These are phyloP conservation scores for Amphipoea oculea DNA, from an alignment of 2,888 invertebrate species.

Conservation along the genomic window DNA sequence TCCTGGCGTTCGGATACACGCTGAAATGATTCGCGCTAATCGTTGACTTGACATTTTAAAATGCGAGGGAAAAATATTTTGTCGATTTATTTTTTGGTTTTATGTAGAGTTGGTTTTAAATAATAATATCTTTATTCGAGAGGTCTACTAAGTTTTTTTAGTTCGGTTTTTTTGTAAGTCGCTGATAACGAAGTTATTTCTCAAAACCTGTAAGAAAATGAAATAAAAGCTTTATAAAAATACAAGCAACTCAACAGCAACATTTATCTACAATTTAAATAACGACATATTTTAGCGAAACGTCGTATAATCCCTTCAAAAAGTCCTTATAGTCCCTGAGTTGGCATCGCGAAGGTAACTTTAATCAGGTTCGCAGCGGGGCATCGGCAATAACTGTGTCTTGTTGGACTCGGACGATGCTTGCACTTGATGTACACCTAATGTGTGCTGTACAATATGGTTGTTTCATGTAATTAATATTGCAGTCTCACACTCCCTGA, in stretches of 20 bases:
- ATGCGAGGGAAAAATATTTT: conserved; percentile 24
- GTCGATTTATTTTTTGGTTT: neutral
- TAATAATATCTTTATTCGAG: neutral
- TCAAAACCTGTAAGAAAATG: neutral
- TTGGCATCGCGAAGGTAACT: conserved; percentile 48
- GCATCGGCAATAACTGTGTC: conserved; percentile 54
- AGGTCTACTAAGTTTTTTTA: conserved; percentile 6
- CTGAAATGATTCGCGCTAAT: conserved; percentile 68
- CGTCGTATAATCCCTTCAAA: conserved; percentile 58
- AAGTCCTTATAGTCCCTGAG: conserved; percentile 52
- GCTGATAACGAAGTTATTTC: neutral
- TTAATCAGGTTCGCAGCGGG: conserved; percentile 61
- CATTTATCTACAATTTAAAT: conserved; percentile 40
- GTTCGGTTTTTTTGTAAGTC: neutral
- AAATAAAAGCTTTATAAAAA: neutral
- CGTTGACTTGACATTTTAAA: conserved; percentile 72
- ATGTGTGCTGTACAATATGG: conserved; percentile 44
- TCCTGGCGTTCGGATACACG: conserved; percentile 64
- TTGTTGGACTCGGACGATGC: conserved; percentile 28
- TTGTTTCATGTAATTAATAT: conserved; percentile 55
- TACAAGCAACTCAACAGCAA: conserved; percentile 10
- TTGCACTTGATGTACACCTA: conserved; percentile 54
- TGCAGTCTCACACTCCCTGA: conserved; percentile 12
- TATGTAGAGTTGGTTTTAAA: conserved; percentile 13
- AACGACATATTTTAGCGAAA: conserved; percentile 50